Evolutionary conservation across 2,888 invertebrate species (phyloP).

Genomic region (Cheilosia impressa): DNA sequence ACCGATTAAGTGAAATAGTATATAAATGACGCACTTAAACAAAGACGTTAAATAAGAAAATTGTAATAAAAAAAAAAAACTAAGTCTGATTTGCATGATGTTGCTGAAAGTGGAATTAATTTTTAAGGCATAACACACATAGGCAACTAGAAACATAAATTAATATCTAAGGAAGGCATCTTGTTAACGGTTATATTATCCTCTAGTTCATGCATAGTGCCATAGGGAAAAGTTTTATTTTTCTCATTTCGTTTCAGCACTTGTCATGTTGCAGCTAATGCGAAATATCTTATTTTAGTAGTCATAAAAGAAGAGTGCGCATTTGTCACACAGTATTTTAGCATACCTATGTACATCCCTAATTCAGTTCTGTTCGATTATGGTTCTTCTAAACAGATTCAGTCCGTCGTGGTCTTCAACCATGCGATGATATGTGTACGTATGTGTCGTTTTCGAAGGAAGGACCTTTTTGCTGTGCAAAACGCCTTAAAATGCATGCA

Average conservation of each 20-base stretch:
- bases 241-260: neutral
- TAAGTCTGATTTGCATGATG: conserved; percentile 62
- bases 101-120: conserved; percentile 47
- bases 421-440: no score
- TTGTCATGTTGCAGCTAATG: neutral
- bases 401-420: no score
- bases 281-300: no score
- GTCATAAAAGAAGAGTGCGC: no score
- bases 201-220: neutral
- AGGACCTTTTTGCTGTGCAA: no score
- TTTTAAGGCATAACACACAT: conserved; percentile 23
- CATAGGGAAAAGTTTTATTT: neutral
- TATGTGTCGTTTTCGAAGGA: no score
- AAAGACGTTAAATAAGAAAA: conserved; percentile 10
- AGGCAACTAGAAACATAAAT: conserved; percentile 17
- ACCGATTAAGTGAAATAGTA: conserved; percentile 52
- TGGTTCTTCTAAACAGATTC: no score
- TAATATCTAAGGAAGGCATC: neutral
- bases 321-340: no score
- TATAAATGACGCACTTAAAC: conserved; percentile 34
- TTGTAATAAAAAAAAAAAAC: conserved; percentile 9
- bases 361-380: no score
- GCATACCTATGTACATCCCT: no score
- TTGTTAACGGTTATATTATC: neutral
- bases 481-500: no score